Evolutionary conservation across 2,888 invertebrate genomes (phyloP).

Genomic region (Leptopilina myrica): DNA sequence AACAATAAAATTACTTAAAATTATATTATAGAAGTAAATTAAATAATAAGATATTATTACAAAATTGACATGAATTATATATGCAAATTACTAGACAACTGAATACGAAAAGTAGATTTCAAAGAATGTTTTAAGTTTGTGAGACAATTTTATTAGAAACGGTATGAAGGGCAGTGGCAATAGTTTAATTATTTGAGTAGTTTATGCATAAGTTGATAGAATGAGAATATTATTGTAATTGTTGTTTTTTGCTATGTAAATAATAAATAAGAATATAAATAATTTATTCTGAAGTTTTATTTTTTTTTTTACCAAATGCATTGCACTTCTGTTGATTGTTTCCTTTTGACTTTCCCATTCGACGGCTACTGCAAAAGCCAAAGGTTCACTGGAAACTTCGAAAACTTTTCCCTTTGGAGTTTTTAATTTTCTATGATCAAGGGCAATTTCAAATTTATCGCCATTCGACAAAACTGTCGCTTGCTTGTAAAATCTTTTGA

Average conservation of each 20-base stretch:
- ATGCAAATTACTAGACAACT: background rate
- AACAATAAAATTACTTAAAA: too few relatives aligned
- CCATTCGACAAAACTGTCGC: constrained; percentile 85
- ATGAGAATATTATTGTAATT: background rate
- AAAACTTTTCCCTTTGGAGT: constrained; percentile 91
- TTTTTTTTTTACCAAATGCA: constrained; percentile 87
- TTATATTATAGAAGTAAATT: background rate
- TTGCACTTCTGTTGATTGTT: constrained; percentile 85
- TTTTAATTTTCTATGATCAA: constrained; percentile 93
- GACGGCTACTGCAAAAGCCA: constrained; percentile 94
- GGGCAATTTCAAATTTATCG: constrained; percentile 88
- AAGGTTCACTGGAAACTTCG: constrained; percentile 87
- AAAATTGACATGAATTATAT: background rate
- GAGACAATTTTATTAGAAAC: constrained; percentile 2
- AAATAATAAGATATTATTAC: background rate
- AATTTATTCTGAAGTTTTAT: background rate
- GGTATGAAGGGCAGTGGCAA: constrained; percentile 20
- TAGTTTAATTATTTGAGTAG: constrained; percentile 16
- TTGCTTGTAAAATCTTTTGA: constrained; percentile 86
- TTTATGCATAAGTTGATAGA: constrained; percentile 22
- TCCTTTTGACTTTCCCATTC: constrained; percentile 96
- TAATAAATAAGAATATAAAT: constrained; percentile 25
- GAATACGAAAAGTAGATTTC: constrained; percentile 30
- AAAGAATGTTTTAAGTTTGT: background rate
- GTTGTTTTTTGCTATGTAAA: constrained; percentile 22